phyloP scores from a whole-genome alignment of 2,113 vertebrate genomes.

The Bettongia penicillata region DNA sequence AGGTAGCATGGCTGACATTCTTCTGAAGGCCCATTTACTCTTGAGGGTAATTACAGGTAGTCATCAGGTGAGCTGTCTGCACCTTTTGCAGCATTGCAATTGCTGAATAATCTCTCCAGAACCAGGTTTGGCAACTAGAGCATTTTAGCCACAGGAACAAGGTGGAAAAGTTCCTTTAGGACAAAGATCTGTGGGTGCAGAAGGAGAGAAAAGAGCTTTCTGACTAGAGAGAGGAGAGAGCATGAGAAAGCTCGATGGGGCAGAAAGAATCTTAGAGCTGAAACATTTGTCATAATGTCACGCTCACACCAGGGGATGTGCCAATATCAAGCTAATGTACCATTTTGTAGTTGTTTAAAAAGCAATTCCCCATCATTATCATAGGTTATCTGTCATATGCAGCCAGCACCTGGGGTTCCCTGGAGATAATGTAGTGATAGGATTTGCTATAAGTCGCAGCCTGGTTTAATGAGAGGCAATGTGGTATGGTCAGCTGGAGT shows the following conservation, averaged over 20 bases:
- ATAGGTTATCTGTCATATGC: background rate
- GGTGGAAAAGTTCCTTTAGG: background rate
- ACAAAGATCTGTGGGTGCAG: background rate
- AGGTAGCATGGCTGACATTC: background rate
- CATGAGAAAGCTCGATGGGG: background rate
- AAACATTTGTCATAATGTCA: background rate
- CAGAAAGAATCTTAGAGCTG: background rate
- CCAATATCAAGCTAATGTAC: background rate
- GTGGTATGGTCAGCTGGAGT: background rate
- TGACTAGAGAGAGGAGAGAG: background rate
- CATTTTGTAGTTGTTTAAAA: slow-evolving; percentile 14
- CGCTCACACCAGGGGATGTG: background rate
- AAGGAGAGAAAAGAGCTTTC: background rate
- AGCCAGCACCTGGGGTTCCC: background rate
- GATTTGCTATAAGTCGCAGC: background rate
- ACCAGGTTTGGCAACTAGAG: background rate
- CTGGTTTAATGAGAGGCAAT: background rate
- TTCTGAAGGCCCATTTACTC: background rate
- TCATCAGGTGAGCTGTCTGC: background rate
- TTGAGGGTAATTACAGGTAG: background rate
- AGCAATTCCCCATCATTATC: background rate
- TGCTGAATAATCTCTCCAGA: background rate
- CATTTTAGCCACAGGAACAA: background rate
- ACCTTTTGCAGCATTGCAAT: background rate
- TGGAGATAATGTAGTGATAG: background rate